Evolutionary conservation across 2,888 invertebrate genomes (phyloP).

Genomic region (Cephonodes hylas): DNA sequence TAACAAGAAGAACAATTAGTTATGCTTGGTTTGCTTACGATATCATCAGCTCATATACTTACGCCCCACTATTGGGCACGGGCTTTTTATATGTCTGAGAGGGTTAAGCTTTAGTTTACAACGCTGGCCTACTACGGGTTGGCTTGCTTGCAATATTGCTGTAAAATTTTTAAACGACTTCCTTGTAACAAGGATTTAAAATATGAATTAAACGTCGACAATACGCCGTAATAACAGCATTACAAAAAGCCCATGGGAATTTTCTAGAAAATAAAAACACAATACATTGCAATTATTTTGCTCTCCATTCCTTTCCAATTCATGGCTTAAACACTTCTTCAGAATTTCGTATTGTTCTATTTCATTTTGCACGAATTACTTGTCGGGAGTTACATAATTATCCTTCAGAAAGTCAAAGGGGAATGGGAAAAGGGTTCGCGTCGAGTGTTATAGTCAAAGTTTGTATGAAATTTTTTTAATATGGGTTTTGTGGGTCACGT

Average conservation of each 20-base stretch:
- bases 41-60: too few species aligned
- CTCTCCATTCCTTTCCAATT: constrained; percentile 6
- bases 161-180: too few species aligned
- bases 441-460: constrained; percentile 29
- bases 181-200: too few species aligned
- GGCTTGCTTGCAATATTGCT: too few species aligned
- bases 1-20: too few species aligned
- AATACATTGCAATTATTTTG: neutral
- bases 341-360: constrained; percentile 9
- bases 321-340: constrained; percentile 5
- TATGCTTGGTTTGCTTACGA: too few species aligned
- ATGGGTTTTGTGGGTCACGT: neutral
- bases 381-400: constrained; percentile 10
- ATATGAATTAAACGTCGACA: neutral
- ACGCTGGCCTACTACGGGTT: too few species aligned
- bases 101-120: too few species aligned
- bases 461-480: constrained; percentile 12
- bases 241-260: neutral
- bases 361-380: constrained; percentile 13
- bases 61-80: too few species aligned
- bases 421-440: constrained; percentile 21
- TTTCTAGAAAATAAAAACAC: neutral
- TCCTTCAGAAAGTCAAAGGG: constrained; percentile 23
- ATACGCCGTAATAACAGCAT: neutral
- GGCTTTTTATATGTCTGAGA: too few species aligned